Base-by-base conservation (phyloP, 2,888 invertebrate species). In the Pristionchus fissidentatus region DNA sequence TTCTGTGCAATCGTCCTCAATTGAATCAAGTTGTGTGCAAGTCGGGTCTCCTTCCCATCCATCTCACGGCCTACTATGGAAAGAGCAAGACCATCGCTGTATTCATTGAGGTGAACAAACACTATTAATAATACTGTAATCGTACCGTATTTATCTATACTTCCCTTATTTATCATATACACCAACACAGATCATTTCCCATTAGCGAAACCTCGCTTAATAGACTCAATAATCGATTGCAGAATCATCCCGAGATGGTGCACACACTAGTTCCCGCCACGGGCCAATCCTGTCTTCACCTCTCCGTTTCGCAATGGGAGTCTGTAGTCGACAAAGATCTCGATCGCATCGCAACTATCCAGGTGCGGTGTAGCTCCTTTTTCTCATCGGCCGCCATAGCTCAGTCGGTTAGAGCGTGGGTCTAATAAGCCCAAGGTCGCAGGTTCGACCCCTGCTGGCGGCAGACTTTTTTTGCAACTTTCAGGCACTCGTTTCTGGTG, bases 351-450 rank as follows among this genome's bases (percentile, higher is more conserved):
- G 81, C 81, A 29, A 46, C 62, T n/a, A 81, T 81, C 32, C 81
- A 81, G 62, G 81, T 81, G 32, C 19, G 81, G 35, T 66, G 43
- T 15, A 35, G 43, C 46, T 43, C 29, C 8, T 32, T 13, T 0
- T 15, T 1, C 15, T 8, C 57, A 57, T 77, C 49, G 22, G 70
- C 84, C 83, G 82, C 83, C 78, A 83, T 85, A 84, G 85, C 84
- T 85, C 84, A 85, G 85, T 85, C 83, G 84, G 85, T 85, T 85
- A 85, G 85, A 85, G 85, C 85, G 85, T 85, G 85, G 85, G 85
- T 85, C 84, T 85, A 84, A 85, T 85, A 84, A 85, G 84, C 84
- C 85, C 84, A 85, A 85, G 85, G 85, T 85, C 85, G 84, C 85
- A 84, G 85, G 85, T 85, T 85, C 85, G 84, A 85, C 84, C 84